Evolutionary conservation across 2,797 vertebrate genomes (phyloP), one percentile per base, ranked within the genome.

Genomic region (Phataginus tricuspis): DNA sequence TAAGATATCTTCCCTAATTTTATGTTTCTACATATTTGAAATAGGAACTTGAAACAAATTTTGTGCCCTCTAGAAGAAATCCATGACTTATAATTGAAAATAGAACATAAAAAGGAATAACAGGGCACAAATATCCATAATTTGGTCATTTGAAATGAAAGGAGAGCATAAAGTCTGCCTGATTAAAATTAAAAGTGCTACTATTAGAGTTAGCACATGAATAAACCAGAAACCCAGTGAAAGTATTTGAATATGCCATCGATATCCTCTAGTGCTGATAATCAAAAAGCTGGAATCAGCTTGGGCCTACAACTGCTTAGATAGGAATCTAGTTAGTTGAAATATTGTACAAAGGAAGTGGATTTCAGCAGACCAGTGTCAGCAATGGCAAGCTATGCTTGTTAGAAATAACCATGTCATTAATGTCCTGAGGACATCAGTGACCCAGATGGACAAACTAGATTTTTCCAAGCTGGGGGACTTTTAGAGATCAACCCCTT

Each of bases 121-220:
- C 69, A 91, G 69, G 71, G 59, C 95, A 96, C 94, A 92, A 91
- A 97, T 94, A 96, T 96, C 82, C 78, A 89, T 97, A 97, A 96
- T 97, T 96, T 95, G 87, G 74, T 93, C n/a, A 71, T 97, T 96
- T 92, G 93, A 96, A 97, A 95, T 90, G 49, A 82, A 96, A 96
- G 90, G 71, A 96, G 91, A 95, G 59, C 85, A 96, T 88, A 86
- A 49, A 89, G 34, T 80, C 61, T 97, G 57, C 80, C 94, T 97
- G 95, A 97, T 96, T 95, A 97, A 97, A 97, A 97, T 93, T 68
- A 95, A 96, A 98, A 95, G 42, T 57, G 51, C 68, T 92, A 64
- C 87, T 79, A 97, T 94, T 45, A 88, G 96, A 86, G 45, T 95
- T 95, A 97, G 63, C 34, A 13, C 87, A 80, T 49, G 89, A 96